These are phyloP conservation scores for Trichosurus vulpecula DNA, from an alignment of 2,797 vertebrate species.

Conservation along the genomic window DNA sequence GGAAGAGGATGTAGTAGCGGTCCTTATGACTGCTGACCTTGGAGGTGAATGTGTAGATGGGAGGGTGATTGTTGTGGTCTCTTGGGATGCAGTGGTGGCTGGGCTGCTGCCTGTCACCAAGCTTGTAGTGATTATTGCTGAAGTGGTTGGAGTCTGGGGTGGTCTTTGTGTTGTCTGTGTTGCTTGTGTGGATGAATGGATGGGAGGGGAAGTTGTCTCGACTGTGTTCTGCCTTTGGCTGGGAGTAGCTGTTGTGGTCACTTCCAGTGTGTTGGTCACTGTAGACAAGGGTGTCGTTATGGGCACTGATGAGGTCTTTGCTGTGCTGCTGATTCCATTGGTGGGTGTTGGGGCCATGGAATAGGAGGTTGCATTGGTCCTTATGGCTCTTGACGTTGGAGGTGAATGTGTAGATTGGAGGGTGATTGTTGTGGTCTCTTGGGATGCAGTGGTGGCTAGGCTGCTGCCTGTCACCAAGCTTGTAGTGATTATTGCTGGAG, in stretches of 20 bases:
- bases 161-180: accelerated
- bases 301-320: not conserved
- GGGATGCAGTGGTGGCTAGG: accelerated
- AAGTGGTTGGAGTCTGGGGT: accelerated
- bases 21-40: accelerated
- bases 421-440: accelerated
- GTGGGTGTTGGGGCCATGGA: too few species aligned
- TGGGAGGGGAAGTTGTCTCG: accelerated
- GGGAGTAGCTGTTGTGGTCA: accelerated
- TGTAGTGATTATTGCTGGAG: accelerated
- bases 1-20: not conserved
- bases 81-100: accelerated
- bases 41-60: not conserved
- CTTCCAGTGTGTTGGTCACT: accelerated
- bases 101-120: not conserved
- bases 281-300: accelerated
- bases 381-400: accelerated
- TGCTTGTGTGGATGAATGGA: accelerated
- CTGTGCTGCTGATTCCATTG: not conserved
- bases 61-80: accelerated
- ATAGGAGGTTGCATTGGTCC: not conserved
- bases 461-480: not conserved
- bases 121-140: accelerated
- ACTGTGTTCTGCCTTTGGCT: accelerated
- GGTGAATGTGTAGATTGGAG: accelerated